Percentiles rank a stretch among this genome's conserved stretches.
Conservation (phyloP, 2,113 vertebrate genomes). For the Castor canadensis region DNA sequence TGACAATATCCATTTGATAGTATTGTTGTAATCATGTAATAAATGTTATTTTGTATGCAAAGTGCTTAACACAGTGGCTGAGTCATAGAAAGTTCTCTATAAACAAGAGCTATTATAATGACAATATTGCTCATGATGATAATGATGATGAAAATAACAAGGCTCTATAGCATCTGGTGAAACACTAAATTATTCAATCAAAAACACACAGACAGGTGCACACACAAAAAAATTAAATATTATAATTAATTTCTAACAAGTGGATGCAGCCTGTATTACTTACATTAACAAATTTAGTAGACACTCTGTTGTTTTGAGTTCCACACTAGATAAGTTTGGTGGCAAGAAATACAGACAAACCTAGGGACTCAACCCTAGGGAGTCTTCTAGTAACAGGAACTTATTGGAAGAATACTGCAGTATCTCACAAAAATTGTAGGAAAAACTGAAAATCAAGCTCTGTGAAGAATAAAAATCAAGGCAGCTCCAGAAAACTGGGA, state of each 20-base stretch:
- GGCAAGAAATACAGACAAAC: background rate
- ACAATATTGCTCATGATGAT: constrained; percentile 40
- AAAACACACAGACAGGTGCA: background rate
- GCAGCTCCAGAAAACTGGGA: background rate
- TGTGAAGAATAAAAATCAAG: background rate
- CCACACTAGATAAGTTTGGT: background rate
- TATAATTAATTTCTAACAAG: constrained; percentile 39
- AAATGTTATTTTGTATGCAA: constrained; percentile 42
- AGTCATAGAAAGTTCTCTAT: background rate
- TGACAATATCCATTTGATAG: background rate
- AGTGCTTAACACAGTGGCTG: background rate
- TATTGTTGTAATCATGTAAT: background rate
- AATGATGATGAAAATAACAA: constrained; percentile 60
- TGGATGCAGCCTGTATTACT: background rate
- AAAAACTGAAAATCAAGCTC: background rate
- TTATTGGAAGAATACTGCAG: background rate
- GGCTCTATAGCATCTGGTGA: constrained; percentile 5
- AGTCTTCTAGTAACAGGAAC: background rate
- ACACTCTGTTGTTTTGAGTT: background rate
- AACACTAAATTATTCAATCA: constrained; percentile 54
- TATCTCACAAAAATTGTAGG: background rate
- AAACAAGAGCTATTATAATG: constrained; percentile 49
- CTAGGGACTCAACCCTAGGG: background rate
- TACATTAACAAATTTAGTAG: constrained; percentile 4
- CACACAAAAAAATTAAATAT: constrained; percentile 30